Percentiles rank a stretch among this genome's conserved stretches.
Conservation (phyloP, 2,888 invertebrate genomes). For the Eumerus sabulonum region DNA sequence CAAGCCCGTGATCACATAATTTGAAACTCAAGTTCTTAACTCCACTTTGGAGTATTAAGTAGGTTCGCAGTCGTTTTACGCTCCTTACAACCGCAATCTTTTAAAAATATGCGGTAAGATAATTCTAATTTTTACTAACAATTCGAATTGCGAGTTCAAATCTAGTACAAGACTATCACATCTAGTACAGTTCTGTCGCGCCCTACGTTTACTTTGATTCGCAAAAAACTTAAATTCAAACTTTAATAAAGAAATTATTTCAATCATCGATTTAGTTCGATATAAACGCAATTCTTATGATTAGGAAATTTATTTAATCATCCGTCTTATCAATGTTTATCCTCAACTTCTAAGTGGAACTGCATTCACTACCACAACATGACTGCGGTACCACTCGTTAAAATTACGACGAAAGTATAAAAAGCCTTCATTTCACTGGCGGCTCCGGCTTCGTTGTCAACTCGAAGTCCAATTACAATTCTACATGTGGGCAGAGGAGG, state of each 20-base stretch:
- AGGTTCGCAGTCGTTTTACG: no score
- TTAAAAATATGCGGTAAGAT: no score
- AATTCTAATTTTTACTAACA: background rate
- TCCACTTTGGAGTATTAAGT: no score
- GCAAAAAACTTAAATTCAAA: background rate
- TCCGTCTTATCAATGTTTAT: no score
- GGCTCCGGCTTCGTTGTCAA: conserved; percentile 73
- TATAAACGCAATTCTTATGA: no score
- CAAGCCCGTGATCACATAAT: no score
- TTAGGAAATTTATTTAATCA: no score
- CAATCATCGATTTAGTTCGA: no score
- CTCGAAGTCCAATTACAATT: conserved; percentile 66
- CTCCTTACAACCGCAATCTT: no score
- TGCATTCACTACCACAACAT: conserved; percentile 39
- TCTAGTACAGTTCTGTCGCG: conserved; percentile 42
- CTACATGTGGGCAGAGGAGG: conserved; percentile 37
- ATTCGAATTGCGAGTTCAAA: background rate
- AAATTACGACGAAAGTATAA: conserved; percentile 74
- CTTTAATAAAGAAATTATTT: conserved; percentile 1
- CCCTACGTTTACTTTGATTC: background rate
- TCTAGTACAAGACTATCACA: conserved; percentile 30
- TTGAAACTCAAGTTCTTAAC: no score
- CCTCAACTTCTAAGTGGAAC: no score
- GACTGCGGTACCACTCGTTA: conserved; percentile 69
- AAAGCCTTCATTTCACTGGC: conserved; percentile 72